Evolutionary conservation across 2,888 invertebrate species (phyloP).

Genomic region (Nephrotoma guestfalica): DNA sequence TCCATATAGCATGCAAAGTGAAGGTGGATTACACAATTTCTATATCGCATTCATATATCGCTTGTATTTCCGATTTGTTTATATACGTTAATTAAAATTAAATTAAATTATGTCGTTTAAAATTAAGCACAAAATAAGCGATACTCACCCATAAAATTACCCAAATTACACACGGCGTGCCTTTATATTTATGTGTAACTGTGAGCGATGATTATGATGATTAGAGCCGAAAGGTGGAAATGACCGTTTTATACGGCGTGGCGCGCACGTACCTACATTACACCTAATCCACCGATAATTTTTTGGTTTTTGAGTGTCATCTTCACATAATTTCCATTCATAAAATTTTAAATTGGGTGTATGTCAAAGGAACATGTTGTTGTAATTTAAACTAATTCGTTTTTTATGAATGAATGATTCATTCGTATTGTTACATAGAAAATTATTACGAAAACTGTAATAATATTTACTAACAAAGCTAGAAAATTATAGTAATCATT

Average conservation of each 20-base stretch:
- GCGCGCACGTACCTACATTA: not conserved
- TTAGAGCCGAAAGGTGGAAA: too few relatives aligned
- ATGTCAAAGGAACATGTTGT: not conserved
- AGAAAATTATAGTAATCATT: not conserved
- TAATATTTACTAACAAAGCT: not conserved
- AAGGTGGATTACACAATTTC: not conserved
- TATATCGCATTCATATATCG: not conserved
- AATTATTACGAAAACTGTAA: not conserved
- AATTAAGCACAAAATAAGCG: not conserved
- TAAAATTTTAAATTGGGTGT: not conserved
- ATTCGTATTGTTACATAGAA: not conserved
- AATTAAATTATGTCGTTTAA: not conserved
- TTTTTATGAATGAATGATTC: not conserved
- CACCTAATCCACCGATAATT: not conserved
- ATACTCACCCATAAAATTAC: not conserved
- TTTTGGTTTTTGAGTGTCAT: not conserved
- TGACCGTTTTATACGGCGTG: not conserved
- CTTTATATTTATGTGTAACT: too few relatives aligned
- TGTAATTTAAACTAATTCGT: not conserved
- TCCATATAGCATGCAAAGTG: not conserved
- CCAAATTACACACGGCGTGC: not conserved
- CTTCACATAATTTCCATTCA: not conserved
- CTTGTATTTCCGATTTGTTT: not conserved
- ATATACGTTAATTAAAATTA: not conserved
- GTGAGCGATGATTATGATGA: too few relatives aligned